Evolutionary conservation across 2,113 vertebrate genomes (phyloP).

Genomic region (Carassius carassius): DNA sequence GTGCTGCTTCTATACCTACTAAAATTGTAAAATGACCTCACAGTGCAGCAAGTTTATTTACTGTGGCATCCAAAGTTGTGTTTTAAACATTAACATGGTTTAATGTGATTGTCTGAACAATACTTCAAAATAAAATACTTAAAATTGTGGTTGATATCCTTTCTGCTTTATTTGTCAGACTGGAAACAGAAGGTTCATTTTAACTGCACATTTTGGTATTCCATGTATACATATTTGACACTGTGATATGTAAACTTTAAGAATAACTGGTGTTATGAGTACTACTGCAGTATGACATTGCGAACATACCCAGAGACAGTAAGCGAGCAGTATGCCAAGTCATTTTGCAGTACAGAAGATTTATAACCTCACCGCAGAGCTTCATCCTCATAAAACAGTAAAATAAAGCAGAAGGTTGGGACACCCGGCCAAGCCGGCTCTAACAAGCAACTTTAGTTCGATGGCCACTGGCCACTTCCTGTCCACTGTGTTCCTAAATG

Average conservation of each 20-base stretch:
- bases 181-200: not conserved
- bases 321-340: not conserved
- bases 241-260: not conserved
- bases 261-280: not conserved
- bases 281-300: not conserved
- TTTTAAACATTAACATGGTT: not conserved
- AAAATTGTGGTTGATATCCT: not conserved
- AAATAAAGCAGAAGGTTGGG: not conserved
- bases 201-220: not conserved
- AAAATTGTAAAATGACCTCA: not conserved
- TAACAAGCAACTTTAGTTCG: not conserved
- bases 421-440: slow-evolving; percentile 6
- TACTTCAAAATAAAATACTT: too few species aligned
- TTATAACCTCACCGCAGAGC: slow-evolving; percentile 19
- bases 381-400: slow-evolving; percentile 17
- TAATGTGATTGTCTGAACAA: not conserved
- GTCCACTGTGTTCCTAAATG: slow-evolving; percentile 27
- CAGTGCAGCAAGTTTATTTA: not conserved
- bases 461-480: slow-evolving; percentile 4
- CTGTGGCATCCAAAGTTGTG: not conserved
- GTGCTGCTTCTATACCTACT: not conserved
- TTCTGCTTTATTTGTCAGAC: not conserved
- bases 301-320: not conserved
- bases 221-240: not conserved
- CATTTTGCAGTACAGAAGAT: not conserved